Conservation (phyloP, 1,140 invertebrate species). For the Heliconius melpomene region DNA sequence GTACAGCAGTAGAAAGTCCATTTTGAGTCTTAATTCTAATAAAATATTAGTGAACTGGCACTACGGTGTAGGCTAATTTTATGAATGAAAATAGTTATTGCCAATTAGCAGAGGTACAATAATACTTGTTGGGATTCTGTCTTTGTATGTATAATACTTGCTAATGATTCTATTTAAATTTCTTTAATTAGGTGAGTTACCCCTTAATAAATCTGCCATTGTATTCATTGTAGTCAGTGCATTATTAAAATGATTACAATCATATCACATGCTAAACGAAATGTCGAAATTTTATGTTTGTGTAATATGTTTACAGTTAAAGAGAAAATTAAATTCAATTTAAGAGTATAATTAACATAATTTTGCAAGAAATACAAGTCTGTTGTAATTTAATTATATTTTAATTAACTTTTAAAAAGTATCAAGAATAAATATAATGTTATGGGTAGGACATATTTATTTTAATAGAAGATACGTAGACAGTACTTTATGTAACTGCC, state of each 20-base stretch:
- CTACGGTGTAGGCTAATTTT: not conserved
- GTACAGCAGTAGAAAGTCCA: not conserved
- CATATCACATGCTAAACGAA: not conserved
- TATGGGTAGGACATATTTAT: not conserved
- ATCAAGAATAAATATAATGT: not conserved
- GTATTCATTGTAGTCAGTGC: not conserved
- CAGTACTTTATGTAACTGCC: no score
- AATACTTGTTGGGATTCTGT: not conserved
- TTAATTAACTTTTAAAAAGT: not conserved
- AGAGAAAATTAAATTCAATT: not conserved
- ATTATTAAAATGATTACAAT: not conserved
- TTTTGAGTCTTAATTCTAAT: not conserved
- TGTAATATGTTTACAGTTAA: slow-evolving; percentile 4
- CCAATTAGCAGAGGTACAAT: not conserved
- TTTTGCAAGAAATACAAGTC: not conserved
- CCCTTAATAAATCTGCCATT: not conserved
- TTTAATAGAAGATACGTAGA: not conserved
- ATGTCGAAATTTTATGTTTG: not conserved
- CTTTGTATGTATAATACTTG: not conserved
- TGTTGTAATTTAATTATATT: not conserved
- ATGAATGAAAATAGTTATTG: not conserved
- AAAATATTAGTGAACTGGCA: not conserved
- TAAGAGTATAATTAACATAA: not conserved
- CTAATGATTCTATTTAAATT: not conserved
- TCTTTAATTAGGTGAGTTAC: not conserved